These are phyloP conservation scores for Mus caroli DNA, from an alignment of 2,797 vertebrate genomes.

Conservation along the genomic window DNA sequence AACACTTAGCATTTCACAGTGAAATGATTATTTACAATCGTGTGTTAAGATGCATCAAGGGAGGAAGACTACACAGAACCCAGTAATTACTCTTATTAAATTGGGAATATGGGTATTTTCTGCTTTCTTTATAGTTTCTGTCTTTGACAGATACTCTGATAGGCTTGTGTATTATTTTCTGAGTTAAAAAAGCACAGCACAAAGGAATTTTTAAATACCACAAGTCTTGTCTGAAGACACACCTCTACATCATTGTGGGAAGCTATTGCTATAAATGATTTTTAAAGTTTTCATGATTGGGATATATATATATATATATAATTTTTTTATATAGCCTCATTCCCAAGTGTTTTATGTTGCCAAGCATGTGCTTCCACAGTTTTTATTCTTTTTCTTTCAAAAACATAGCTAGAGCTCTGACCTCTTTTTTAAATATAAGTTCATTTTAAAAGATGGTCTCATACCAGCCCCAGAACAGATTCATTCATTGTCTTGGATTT, in stretches of 20 bases:
- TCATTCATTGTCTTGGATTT: slow-evolving; percentile 56
- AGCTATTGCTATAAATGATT: slow-evolving; percentile 17
- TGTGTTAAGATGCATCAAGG: background rate
- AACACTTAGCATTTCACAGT: background rate
- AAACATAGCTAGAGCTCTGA: slow-evolving; percentile 36
- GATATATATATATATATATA: slow-evolving; percentile 14
- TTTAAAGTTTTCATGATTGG: slow-evolving; percentile 22
- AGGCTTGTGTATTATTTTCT: background rate
- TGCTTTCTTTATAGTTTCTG: slow-evolving; percentile 25
- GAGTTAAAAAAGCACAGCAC: background rate
- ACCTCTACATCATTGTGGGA: background rate
- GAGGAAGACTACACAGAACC: background rate
- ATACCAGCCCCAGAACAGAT: slow-evolving; percentile 49
- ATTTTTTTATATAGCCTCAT: background rate
- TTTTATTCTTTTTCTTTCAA: slow-evolving; percentile 59
- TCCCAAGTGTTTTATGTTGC: slow-evolving; percentile 28
- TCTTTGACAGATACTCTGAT: slow-evolving; percentile 12
- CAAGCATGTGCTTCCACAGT: background rate
- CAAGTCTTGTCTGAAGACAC: background rate
- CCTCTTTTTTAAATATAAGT: slow-evolving; percentile 6
- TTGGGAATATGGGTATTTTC: slow-evolving; percentile 7
- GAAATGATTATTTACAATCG: slow-evolving; percentile 6
- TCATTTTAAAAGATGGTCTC: slow-evolving; percentile 58
- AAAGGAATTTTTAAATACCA: background rate
- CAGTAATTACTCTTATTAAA: background rate